Percentiles rank a stretch among this genome's conserved stretches.
Evolutionary conservation across 2,888 invertebrate species (phyloP).

Genomic region (Sphinx pinastri): DNA sequence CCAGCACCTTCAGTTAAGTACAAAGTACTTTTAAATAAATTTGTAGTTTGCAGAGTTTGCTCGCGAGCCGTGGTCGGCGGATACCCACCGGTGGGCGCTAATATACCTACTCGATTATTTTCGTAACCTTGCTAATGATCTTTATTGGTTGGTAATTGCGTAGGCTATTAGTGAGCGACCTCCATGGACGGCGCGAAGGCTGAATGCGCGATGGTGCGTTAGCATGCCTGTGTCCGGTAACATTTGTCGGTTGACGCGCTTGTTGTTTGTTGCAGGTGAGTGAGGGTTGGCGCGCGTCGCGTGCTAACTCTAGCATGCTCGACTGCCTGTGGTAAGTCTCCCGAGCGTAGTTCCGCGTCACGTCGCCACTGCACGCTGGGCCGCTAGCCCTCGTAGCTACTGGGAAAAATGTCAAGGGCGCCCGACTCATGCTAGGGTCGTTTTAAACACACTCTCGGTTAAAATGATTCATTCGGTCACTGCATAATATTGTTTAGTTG

Average conservation of each 20-base stretch:
- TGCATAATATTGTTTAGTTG: too few relatives aligned
- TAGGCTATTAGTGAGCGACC: conserved; percentile 1
- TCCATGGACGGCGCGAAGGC: neutral
- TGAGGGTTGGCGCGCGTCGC: conserved; percentile 58
- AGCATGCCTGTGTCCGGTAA: conserved; percentile 5
- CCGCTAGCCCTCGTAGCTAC: conserved; percentile 15
- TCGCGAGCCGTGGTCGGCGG: too few relatives aligned
- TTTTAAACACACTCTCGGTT: too few relatives aligned
- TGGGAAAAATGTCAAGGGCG: conserved; percentile 14
- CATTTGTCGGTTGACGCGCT: conserved; percentile 29
- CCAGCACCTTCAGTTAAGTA: too few relatives aligned
- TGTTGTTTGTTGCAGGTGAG: conserved; percentile 74
- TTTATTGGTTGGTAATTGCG: neutral
- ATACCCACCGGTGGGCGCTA: neutral
- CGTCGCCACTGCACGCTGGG: neutral
- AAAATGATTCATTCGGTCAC: too few relatives aligned
- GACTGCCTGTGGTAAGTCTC: conserved; percentile 77
- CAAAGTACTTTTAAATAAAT: too few relatives aligned
- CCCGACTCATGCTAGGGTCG: too few relatives aligned
- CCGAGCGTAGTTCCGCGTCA: neutral
- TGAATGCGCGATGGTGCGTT: conserved; percentile 24
- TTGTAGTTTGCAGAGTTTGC: too few relatives aligned
- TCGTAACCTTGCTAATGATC: neutral
- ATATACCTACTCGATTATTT: neutral
- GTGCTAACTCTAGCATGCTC: conserved; percentile 67